These are phyloP conservation scores for Cotesia chilonis DNA, from an alignment of 1,140 invertebrate species.

Conservation along the genomic window DNA sequence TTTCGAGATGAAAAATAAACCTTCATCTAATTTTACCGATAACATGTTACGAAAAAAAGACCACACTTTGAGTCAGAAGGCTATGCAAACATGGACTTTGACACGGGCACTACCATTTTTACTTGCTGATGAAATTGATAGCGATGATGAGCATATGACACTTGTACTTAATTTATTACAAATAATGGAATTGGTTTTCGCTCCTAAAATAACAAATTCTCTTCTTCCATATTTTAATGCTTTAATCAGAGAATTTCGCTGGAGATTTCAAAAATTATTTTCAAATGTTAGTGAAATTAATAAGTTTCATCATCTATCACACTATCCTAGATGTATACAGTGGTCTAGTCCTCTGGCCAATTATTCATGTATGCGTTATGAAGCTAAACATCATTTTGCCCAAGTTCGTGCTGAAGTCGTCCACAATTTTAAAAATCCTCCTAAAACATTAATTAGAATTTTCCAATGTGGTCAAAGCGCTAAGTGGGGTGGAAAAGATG, in stretches of 20 bases:
- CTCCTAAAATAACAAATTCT: slow-evolving; percentile 36
- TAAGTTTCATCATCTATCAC: slow-evolving; percentile 39
- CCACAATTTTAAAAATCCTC: slow-evolving; percentile 15
- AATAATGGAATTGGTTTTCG: slow-evolving; percentile 49
- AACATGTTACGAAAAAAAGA: slow-evolving; percentile 38
- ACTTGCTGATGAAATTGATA: slow-evolving; percentile 37
- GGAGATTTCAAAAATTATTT: background rate
- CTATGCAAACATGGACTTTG: slow-evolving; percentile 46
- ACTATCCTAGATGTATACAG: slow-evolving; percentile 32
- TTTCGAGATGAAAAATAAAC: slow-evolving; percentile 44
- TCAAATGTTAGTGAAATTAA: slow-evolving; percentile 11
- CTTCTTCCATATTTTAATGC: slow-evolving; percentile 39
- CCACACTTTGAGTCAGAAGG: slow-evolving; percentile 45
- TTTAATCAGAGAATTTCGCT: background rate
- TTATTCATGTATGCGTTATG: slow-evolving; percentile 36
- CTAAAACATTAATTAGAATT: background rate
- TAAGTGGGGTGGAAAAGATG: slow-evolving; percentile 6
- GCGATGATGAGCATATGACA: slow-evolving; percentile 40
- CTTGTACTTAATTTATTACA: slow-evolving; percentile 40
- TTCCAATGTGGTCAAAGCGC: slow-evolving; percentile 12
- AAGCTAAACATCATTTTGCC: slow-evolving; percentile 40
- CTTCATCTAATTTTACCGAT: slow-evolving; percentile 45
- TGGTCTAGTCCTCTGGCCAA: slow-evolving; percentile 33
- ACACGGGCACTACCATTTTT: slow-evolving; percentile 45
- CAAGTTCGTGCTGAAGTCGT: slow-evolving; percentile 19